A percentile compares a stretch with the other conserved stretches of the same genome.
Evolutionary conservation across 2,797 vertebrate genomes (phyloP).

Genomic region (Taenioides sp.): DNA sequence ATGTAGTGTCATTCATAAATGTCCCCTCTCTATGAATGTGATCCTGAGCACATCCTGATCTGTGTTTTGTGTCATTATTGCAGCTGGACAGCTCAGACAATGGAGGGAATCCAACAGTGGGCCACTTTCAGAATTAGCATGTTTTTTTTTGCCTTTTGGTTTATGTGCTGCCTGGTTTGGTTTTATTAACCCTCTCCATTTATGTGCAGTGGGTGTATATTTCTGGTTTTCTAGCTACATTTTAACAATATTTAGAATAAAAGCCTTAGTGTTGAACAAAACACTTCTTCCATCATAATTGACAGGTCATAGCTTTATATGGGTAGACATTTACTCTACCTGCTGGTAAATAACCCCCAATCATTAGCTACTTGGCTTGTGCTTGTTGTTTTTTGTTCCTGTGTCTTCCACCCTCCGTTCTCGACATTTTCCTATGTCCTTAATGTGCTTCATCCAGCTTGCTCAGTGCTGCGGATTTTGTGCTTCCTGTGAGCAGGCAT

Average conservation of each 20-base stretch:
- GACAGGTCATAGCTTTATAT: slow-evolving; percentile 39
- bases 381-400: slow-evolving; percentile 36
- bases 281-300: slow-evolving; percentile 39
- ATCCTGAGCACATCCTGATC: no score
- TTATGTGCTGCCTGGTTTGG: slow-evolving; percentile 17
- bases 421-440: slow-evolving; percentile 44
- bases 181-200: slow-evolving; percentile 17
- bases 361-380: slow-evolving; percentile 46
- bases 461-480: slow-evolving; percentile 46
- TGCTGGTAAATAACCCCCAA: slow-evolving; percentile 66
- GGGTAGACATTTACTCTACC: slow-evolving; percentile 53
- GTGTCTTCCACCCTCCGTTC: slow-evolving; percentile 5
- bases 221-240: slow-evolving; percentile 1
- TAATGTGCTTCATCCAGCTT: slow-evolving; percentile 49
- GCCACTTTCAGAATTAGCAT: slow-evolving; percentile 49
- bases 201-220: slow-evolving; percentile 34
- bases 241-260: slow-evolving; percentile 19
- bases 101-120: slow-evolving; percentile 21
- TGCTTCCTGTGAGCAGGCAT: slow-evolving; percentile 57
- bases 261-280: slow-evolving; percentile 15
- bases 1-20: background rate
- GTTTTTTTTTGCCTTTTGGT: slow-evolving; percentile 19
- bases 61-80: background rate
- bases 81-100: slow-evolving; percentile 12
- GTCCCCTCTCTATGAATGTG: background rate